phyloP scores from a whole-genome alignment of 2,888 invertebrate genomes.

The Prenolepis imparis region DNA sequence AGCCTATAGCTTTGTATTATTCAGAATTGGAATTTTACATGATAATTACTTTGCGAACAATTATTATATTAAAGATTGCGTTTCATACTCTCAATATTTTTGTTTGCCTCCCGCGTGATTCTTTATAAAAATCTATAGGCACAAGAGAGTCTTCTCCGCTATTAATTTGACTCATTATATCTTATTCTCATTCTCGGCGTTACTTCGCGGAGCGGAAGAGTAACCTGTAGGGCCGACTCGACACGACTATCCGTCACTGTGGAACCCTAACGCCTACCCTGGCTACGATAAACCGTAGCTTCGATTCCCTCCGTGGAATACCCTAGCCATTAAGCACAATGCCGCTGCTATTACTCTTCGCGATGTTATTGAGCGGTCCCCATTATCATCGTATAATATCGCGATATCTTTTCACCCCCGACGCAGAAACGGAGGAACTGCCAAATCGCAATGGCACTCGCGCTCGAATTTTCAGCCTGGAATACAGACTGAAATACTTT shows the following conservation, averaged over 20 bases:
- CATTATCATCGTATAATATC: constrained; percentile 79
- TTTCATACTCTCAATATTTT: neutral
- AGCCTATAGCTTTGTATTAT: neutral
- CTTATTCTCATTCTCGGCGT: constrained; percentile 7
- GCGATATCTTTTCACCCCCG: constrained; percentile 77
- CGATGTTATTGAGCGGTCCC: constrained; percentile 78
- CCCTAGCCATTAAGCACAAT: constrained; percentile 79
- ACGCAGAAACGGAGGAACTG: constrained; percentile 70
- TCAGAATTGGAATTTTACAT: neutral
- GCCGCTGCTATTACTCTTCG: constrained; percentile 78
- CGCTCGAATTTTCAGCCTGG: constrained; percentile 64
- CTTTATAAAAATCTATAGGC: neutral
- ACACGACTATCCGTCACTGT: constrained; percentile 76
- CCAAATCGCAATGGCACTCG: constrained; percentile 69
- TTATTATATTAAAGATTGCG: neutral
- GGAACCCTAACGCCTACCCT: constrained; percentile 69
- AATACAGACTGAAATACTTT: constrained; percentile 65
- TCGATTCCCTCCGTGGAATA: constrained; percentile 75
- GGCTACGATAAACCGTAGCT: constrained; percentile 68
- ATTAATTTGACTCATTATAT: constrained; percentile 40
- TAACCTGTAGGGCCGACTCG: constrained; percentile 70
- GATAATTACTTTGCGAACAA: neutral
- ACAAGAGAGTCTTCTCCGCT: neutral
- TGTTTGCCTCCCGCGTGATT: neutral
- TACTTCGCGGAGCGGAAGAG: constrained; percentile 65